These are phyloP conservation scores for Thera britannica DNA, from an alignment of 2,888 invertebrate genomes.

Conservation along the genomic window DNA sequence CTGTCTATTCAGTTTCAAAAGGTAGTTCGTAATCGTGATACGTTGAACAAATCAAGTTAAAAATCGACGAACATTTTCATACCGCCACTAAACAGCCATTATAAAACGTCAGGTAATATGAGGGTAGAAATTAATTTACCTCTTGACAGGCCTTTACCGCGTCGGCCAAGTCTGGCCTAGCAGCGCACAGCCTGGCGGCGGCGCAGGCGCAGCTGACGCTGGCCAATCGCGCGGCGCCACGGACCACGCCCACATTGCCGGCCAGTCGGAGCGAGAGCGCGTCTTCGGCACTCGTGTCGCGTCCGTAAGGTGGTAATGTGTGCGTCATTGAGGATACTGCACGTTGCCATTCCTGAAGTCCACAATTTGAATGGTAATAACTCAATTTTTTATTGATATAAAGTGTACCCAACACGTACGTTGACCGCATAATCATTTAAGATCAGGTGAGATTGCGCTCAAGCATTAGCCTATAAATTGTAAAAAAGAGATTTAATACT, in stretches of 20 bases:
- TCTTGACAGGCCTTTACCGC: constrained; percentile 72
- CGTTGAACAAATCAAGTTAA: too few relatives aligned
- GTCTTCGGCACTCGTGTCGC: constrained; percentile 37
- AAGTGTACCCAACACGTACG: too few relatives aligned
- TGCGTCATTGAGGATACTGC: constrained; percentile 66
- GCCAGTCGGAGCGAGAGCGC: constrained; percentile 43
- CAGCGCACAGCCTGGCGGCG: constrained; percentile 72
- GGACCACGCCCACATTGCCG: constrained; percentile 74
- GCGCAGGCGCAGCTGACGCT: constrained; percentile 79
- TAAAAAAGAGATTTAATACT: too few relatives aligned
- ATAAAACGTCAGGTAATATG: too few relatives aligned
- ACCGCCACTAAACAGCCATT: too few relatives aligned
- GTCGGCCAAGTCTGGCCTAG: constrained; percentile 63
- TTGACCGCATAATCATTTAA: too few relatives aligned
- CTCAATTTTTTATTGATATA: too few relatives aligned
- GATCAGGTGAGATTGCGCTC: too few relatives aligned
- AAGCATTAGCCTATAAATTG: too few relatives aligned
- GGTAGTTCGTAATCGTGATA: too few relatives aligned
- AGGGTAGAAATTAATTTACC: constrained; percentile 47
- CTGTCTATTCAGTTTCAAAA: too few relatives aligned
- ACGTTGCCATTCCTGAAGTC: constrained; percentile 73
- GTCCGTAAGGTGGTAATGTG: constrained; percentile 42
- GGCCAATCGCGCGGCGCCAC: constrained; percentile 75
- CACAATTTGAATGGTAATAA: not conserved
- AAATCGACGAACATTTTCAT: too few relatives aligned